These are phyloP conservation scores for Girardia tigrina DNA, from an alignment of 2,888 invertebrate genomes.

Conservation along the genomic window DNA sequence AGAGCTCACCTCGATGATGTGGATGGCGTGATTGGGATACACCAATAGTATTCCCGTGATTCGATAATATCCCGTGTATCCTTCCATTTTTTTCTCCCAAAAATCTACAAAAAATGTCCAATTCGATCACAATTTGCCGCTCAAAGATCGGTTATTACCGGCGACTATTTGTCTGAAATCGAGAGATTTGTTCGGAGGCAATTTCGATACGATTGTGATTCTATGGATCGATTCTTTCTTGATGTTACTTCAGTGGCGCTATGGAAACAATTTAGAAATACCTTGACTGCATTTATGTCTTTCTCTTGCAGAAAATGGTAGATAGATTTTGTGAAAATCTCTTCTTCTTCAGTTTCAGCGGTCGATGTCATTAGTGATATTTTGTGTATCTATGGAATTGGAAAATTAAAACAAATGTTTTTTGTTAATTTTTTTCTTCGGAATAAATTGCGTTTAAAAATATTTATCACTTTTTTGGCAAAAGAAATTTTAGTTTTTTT, in stretches of 20 bases:
- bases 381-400: no score
- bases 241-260: not conserved
- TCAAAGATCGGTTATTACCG: not conserved
- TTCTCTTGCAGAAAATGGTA: not conserved
- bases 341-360: not conserved
- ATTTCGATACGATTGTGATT: not conserved
- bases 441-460: no score
- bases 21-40: slow-evolving; percentile 27
- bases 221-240: slow-evolving; percentile 2
- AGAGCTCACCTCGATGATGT: slow-evolving; percentile 28
- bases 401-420: no score
- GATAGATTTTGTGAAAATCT: not conserved
- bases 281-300: not conserved
- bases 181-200: not conserved
- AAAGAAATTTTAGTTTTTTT: no score
- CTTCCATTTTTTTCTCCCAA: not conserved
- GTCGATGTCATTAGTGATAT: not conserved
- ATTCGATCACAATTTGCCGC: no score
- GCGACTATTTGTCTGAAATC: not conserved
- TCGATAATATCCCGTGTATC: not conserved
- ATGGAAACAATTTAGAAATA: not conserved
- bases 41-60: slow-evolving; percentile 27
- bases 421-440: no score
- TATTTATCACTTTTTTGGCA: no score
- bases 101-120: not conserved